A percentile compares a stretch with the other conserved stretches of the same genome.
phyloP scores from a whole-genome alignment of 2,113 vertebrate species.

The Gulo gulo region DNA sequence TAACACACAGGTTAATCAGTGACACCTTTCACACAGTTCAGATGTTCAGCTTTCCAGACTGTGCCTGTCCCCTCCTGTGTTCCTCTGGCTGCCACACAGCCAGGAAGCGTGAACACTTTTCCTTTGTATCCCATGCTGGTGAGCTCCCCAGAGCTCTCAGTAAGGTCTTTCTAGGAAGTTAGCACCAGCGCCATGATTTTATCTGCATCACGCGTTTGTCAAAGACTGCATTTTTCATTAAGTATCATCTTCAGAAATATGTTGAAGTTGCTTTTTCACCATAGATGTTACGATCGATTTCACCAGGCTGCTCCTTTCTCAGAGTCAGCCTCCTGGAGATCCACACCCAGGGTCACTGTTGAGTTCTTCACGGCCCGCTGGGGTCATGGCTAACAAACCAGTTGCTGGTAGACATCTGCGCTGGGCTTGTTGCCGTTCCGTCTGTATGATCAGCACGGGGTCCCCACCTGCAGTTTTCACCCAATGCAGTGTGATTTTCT shows the following conservation, averaged over 20 bases:
- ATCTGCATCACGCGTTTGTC: neutral
- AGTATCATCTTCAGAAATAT: neutral
- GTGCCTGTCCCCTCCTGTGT: neutral
- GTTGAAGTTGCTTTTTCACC: neutral
- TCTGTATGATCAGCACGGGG: neutral
- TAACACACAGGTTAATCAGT: neutral
- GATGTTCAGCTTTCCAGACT: neutral
- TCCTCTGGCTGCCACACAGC: neutral
- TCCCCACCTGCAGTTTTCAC: neutral
- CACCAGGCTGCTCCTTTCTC: neutral
- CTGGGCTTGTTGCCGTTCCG: neutral
- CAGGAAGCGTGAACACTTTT: neutral
- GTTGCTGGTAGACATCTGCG: neutral
- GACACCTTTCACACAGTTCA: neutral
- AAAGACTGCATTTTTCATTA: neutral
- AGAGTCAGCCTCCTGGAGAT: neutral
- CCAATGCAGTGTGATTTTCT: neutral
- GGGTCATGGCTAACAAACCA: neutral
- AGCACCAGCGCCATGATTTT: neutral
- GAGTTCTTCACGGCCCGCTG: neutral
- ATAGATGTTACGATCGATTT: neutral
- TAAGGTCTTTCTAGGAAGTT: neutral
- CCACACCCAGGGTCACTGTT: neutral
- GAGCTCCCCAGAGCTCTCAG: neutral
- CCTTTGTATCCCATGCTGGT: neutral